Evolutionary conservation across 2,888 invertebrate species (phyloP).

Genomic region (Romanomermis culicivorax): DNA sequence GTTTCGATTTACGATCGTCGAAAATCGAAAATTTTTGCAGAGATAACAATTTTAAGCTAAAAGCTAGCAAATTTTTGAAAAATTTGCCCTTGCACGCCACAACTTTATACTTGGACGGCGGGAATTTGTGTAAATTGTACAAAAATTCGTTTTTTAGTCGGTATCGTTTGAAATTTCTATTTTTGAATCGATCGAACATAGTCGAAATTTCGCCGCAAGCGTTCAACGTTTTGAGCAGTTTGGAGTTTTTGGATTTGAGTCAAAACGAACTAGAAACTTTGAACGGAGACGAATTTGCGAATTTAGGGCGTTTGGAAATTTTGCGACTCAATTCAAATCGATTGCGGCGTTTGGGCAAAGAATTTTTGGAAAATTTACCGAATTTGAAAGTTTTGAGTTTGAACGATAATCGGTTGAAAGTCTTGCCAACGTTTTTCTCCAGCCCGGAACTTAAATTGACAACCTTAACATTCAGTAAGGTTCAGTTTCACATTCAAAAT

Average conservation of each 20-base stretch:
- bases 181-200: conserved; percentile 20
- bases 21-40: conserved; percentile 20
- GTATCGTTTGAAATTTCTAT: conserved; percentile 16
- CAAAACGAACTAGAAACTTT: conserved; percentile 18
- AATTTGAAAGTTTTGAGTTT: conserved; percentile 13
- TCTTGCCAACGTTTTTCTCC: conserved; percentile 1
- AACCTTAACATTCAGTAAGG: too few species aligned
- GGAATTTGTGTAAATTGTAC: conserved; percentile 49
- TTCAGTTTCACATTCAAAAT: too few species aligned
- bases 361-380: conserved; percentile 16
- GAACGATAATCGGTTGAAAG: conserved; percentile 18
- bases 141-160: conserved; percentile 57
- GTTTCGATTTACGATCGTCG: too few species aligned
- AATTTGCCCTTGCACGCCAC: conserved; percentile 74
- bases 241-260: conserved; percentile 21
- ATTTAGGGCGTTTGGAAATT: conserved; percentile 15
- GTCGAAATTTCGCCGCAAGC: conserved; percentile 20
- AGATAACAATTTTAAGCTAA: not conserved
- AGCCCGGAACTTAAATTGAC: too few species aligned
- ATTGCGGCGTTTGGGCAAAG: conserved; percentile 13
- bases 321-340: conserved; percentile 19
- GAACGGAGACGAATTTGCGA: conserved; percentile 17
- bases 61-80: conserved; percentile 40
- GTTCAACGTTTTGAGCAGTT: conserved; percentile 19
- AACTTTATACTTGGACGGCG: conserved; percentile 63